Evolutionary conservation across 2,797 vertebrate genomes (phyloP).

Genomic region (Thaleichthys pacificus): DNA sequence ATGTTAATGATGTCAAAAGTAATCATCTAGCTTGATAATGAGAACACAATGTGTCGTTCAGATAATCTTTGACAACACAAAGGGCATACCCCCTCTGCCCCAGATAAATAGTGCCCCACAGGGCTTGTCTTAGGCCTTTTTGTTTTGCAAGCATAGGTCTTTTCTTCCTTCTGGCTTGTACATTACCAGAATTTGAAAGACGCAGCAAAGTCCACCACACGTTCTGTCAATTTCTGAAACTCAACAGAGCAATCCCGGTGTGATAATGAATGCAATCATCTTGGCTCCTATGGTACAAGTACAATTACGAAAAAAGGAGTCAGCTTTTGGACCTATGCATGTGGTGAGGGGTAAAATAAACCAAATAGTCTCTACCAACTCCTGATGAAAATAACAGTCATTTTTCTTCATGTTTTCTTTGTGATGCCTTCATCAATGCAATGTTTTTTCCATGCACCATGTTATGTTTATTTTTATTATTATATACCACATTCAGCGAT

Average conservation of each 20-base stretch:
- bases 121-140: conserved; percentile 56
- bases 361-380: conserved; percentile 16
- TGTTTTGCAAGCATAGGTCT: conserved; percentile 37
- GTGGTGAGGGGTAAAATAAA: conserved; percentile 28
- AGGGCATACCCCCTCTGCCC: conserved; percentile 54
- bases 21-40: background rate
- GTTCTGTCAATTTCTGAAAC: conserved; percentile 62
- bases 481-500: no score
- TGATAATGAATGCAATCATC: conserved; percentile 65
- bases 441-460: no score
- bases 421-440: no score
- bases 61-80: conserved; percentile 50
- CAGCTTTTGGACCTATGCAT: conserved; percentile 16
- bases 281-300: conserved; percentile 48
- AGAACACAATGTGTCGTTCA: conserved; percentile 39
- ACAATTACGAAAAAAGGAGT: conserved; percentile 43
- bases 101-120: conserved; percentile 63
- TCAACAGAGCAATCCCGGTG: conserved; percentile 43
- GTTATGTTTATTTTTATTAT: no score
- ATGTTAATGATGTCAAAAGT: background rate
- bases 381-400: background rate
- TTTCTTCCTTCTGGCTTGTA: conserved; percentile 35
- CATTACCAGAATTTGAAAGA: conserved; percentile 62
- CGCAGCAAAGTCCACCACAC: conserved; percentile 57
- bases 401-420: no score